Percentiles rank a stretch among this genome's conserved stretches.
Conservation (phyloP, 2,797 vertebrate genomes). For the Melanotaenia nigrans region DNA sequence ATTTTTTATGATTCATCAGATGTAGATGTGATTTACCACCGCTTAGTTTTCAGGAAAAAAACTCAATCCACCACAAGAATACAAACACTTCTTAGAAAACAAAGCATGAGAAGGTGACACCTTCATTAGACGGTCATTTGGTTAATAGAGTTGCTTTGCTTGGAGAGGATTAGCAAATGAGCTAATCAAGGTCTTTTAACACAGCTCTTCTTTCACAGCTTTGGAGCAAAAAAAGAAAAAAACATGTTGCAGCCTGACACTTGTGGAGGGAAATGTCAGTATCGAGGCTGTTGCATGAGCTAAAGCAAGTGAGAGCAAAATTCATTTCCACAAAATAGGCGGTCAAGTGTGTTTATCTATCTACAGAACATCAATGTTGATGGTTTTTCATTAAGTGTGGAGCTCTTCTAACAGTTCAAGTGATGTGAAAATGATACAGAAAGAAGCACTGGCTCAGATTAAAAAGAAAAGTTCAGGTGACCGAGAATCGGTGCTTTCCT, state of each 20-base stretch:
- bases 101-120: slow-evolving; percentile 38
- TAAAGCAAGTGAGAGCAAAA: slow-evolving; percentile 2
- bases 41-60: slow-evolving; percentile 56
- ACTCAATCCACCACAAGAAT: slow-evolving; percentile 60
- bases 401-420: neutral
- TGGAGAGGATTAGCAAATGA: slow-evolving; percentile 52
- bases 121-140: slow-evolving; percentile 38
- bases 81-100: slow-evolving; percentile 57
- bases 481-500: no score
- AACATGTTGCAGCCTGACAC: neutral
- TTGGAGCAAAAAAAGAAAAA: neutral
- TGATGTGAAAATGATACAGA: neutral
- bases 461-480: no score
- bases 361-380: slow-evolving; percentile 4
- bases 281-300: neutral
- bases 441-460: no score
- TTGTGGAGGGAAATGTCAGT: neutral
- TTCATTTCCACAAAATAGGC: neutral
- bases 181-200: slow-evolving; percentile 43
- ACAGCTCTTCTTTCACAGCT: slow-evolving; percentile 13
- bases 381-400: neutral
- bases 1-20: slow-evolving; percentile 62
- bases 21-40: slow-evolving; percentile 48
- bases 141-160: slow-evolving; percentile 64
- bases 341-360: slow-evolving; percentile 33